These are phyloP conservation scores for Dinomys branickii DNA, from an alignment of 2,113 vertebrate species.

Conservation along the genomic window DNA sequence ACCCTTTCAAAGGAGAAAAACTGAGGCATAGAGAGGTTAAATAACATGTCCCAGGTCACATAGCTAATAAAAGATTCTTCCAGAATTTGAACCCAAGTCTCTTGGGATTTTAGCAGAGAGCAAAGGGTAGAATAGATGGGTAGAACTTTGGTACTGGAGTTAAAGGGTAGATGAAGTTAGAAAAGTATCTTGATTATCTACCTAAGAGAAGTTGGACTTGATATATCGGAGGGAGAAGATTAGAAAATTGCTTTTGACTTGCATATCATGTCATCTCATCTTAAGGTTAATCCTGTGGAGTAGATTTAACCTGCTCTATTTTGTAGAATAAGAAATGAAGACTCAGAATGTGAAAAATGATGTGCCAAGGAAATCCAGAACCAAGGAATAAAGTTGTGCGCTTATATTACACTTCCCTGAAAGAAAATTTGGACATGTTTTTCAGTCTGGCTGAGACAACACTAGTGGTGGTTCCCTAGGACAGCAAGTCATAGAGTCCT, in stretches of 20 bases:
- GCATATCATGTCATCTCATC: not conserved
- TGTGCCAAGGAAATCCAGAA: slow-evolving; percentile 16
- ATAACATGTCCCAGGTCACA: slow-evolving; percentile 1
- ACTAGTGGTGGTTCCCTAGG: not conserved
- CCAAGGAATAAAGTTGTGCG: slow-evolving; percentile 21
- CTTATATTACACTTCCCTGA: slow-evolving; percentile 1
- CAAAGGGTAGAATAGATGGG: not conserved
- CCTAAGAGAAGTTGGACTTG: not conserved
- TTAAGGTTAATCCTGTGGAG: not conserved
- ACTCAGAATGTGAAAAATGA: not conserved
- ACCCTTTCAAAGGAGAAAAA: slow-evolving; percentile 37
- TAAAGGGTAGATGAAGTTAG: not conserved
- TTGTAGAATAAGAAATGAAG: slow-evolving; percentile 44
- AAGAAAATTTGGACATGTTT: slow-evolving; percentile 1
- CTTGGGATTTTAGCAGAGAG: slow-evolving; percentile 38
- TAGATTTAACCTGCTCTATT: not conserved
- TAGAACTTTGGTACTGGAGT: not conserved
- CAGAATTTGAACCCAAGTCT: slow-evolving; percentile 19
- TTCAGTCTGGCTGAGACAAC: slow-evolving; percentile 2
- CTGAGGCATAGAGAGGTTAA: not conserved
- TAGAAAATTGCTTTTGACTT: slow-evolving; percentile 30
- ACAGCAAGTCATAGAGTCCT: slow-evolving; percentile 11
- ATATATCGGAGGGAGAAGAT: slow-evolving; percentile 6
- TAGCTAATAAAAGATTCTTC: not conserved
- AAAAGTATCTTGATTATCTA: slow-evolving; percentile 2